These are phyloP conservation scores for Luscinia luscinia DNA, from an alignment of 2,797 vertebrate genomes.

Conservation along the genomic window DNA sequence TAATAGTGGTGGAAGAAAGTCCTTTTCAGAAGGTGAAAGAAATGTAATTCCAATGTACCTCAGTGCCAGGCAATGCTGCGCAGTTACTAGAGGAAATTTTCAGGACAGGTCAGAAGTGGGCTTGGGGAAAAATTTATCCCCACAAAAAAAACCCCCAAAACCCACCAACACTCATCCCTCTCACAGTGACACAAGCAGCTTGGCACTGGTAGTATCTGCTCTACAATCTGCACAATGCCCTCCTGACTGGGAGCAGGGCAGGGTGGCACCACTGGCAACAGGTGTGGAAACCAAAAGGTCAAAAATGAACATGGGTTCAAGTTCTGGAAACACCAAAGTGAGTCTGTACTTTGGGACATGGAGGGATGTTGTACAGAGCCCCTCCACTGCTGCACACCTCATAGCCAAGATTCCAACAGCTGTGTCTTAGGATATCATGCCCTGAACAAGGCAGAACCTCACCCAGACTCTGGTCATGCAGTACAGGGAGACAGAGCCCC, in stretches of 20 bases:
- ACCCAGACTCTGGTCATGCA: not conserved
- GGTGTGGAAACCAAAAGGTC: not conserved
- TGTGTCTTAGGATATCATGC: no score
- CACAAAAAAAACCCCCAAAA: not conserved
- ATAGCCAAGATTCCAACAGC: not conserved
- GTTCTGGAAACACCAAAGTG: not conserved
- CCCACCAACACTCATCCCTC: not conserved
- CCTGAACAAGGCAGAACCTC: not conserved
- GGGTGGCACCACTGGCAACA: not conserved
- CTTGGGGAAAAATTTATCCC: fast-evolving
- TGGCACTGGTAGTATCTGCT: not conserved
- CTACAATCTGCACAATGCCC: not conserved
- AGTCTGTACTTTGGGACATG: not conserved
- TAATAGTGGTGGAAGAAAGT: not conserved
- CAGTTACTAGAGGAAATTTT: not conserved
- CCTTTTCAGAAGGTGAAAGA: not conserved
- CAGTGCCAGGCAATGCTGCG: not conserved
- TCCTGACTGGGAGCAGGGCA: not conserved
- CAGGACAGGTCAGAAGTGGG: not conserved
- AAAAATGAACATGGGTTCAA: not conserved
- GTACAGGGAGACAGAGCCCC: not conserved
- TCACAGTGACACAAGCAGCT: not conserved
- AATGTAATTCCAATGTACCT: not conserved
- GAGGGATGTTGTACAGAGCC: not conserved
- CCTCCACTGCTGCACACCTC: not conserved